phyloP scores from a whole-genome alignment of 2,888 invertebrate species.

The Lysandra coridon region DNA sequence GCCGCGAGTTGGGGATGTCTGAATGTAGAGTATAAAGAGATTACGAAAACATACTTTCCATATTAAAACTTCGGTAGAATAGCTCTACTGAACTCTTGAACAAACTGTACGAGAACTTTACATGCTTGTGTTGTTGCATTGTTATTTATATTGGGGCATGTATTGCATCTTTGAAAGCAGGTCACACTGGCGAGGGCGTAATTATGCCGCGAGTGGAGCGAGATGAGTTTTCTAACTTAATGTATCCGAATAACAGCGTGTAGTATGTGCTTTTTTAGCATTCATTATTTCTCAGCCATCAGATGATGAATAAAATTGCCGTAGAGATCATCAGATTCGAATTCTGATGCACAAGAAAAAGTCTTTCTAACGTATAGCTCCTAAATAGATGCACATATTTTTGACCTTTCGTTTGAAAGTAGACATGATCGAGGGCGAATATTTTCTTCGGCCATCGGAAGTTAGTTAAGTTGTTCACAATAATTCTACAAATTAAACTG shows the following conservation, averaged over 20 bases:
- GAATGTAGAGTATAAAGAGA: neutral
- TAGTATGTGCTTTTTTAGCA: neutral
- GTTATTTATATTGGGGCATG: conserved; percentile 32
- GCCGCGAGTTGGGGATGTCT: no score
- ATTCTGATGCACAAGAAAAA: no score
- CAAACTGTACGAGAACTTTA: neutral
- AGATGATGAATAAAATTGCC: no score
- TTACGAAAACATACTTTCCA: neutral
- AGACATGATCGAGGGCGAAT: no score
- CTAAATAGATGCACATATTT: no score
- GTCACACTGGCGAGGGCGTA: conserved; percentile 39
- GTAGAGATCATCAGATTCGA: no score
- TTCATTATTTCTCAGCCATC: neutral
- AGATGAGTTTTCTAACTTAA: conserved; percentile 38
- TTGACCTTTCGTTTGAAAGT: no score
- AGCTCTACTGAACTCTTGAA: neutral
- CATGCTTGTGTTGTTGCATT: neutral
- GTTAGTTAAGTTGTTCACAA: no score
- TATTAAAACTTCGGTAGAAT: neutral
- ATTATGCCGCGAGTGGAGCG: conserved; percentile 40
- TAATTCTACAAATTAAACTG: no score
- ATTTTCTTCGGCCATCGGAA: no score
- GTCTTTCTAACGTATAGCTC: no score
- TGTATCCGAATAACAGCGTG: conserved; percentile 32
- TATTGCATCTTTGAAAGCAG: conserved; percentile 38